These are phyloP conservation scores for Hypocryptadius cinnamomeus DNA, from an alignment of 2,113 vertebrate genomes.

Conservation along the genomic window DNA sequence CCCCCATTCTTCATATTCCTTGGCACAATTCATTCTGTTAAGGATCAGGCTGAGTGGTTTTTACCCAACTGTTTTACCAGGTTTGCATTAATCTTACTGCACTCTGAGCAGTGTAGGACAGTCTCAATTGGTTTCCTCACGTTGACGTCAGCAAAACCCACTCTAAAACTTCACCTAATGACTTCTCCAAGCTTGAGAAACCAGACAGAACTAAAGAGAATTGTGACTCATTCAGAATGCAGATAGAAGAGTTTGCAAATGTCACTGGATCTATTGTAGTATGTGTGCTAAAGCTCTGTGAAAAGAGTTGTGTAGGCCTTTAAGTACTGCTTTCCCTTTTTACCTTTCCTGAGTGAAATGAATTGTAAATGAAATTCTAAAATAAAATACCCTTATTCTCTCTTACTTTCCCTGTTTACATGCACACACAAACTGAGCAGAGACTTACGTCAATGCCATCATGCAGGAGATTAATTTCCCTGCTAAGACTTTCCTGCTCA, in stretches of 20 bases:
- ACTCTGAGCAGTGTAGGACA: not conserved
- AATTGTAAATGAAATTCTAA: not conserved
- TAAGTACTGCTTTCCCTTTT: not conserved
- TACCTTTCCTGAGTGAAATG: not conserved
- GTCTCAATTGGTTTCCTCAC: not conserved
- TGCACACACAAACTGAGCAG: not conserved
- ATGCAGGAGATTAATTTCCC: constrained; percentile 10
- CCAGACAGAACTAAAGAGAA: constrained; percentile 10
- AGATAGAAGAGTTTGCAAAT: constrained; percentile 2
- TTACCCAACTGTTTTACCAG: not conserved
- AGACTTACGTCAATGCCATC: not conserved
- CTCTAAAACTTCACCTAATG: constrained; percentile 52
- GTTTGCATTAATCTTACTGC: not conserved
- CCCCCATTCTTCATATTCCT: not conserved
- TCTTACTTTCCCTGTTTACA: constrained; percentile 27
- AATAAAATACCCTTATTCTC: not conserved
- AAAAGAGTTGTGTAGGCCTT: not conserved
- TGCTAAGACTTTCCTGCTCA: not conserved
- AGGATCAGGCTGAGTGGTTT: not conserved
- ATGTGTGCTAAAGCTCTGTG: not conserved
- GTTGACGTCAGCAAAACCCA: constrained; percentile 41
- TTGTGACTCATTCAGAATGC: constrained; percentile 42
- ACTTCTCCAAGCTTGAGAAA: constrained; percentile 47
- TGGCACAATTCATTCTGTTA: not conserved
- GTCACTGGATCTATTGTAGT: not conserved